Base-by-base conservation (phyloP, 1,140 invertebrate genomes). In the Stenopsyche tienmushanensis region DNA sequence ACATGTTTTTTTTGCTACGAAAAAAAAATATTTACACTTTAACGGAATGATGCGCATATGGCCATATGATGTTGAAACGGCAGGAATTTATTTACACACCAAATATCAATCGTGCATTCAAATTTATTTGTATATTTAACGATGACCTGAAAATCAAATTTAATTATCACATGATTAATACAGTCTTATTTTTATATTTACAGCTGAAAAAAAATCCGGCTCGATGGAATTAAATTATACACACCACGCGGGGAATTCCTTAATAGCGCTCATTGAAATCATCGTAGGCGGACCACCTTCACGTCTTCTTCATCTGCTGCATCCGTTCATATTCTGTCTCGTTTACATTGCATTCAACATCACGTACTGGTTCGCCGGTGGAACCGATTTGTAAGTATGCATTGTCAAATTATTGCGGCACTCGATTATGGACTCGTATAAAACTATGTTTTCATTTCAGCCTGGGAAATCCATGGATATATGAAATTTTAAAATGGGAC, bases 321-420 rank as follows among this genome's bases (percentile, higher is more conserved):
- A 89, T 74, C 84, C 87, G 3, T 71, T 90, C 0, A 65, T 82
- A 2, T 78, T 90, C 52, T 84, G 84, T 5, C 26, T 84, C 1
- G 73, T 82, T 60, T 94, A 92, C 74, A 74, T 85, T 0, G 70
- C 84, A 17, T 94, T 94, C 73, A 86, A 84, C 2, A 71, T 84
- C 7, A 82, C 92, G 15, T 94, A 92, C 75, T 91, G 87, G 73
- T 54, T 73, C 0, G 83, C 83, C n/a, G 92, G 91, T 0, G 92
- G 91, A 15, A 83, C 83, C 1, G 84, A 88, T 68, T 84, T 79
- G 82, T 85, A 76, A 71, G 77, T 78, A 67, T 45, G 10, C n/a
- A n/a, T n/a, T n/a, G n/a, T n/a, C n/a, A n/a, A n/a, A n/a, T n/a
- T n/a, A n/a, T n/a, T n/a, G n/a, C n/a, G n/a, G n/a, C n/a, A n/a